Conservation (phyloP, 2,113 vertebrate genomes). For the Poicephalus meyeri region DNA sequence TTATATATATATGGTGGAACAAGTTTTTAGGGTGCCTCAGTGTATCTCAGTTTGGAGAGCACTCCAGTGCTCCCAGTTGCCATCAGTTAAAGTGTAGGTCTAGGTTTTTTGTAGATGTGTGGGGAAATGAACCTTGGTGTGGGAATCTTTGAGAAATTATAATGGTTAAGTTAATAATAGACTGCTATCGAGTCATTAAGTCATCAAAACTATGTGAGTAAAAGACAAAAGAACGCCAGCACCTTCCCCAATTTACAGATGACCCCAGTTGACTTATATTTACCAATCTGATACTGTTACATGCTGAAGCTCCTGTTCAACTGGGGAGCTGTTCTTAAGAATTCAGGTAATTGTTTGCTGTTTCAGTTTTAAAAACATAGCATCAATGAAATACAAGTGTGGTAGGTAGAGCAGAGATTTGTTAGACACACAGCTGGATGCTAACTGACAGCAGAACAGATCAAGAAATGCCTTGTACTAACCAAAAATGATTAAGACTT, state of each 20-base stretch:
- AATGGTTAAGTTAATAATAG: not conserved
- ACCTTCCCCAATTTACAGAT: not conserved
- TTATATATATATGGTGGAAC: not conserved
- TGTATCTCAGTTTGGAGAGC: not conserved
- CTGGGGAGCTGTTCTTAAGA: not conserved
- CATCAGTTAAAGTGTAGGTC: not conserved
- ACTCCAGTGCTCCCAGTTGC: not conserved
- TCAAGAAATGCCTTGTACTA: not conserved
- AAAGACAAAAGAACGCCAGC: not conserved
- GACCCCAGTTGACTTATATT: not conserved
- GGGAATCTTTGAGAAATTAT: not conserved
- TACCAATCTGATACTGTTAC: accelerated
- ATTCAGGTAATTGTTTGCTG: not conserved
- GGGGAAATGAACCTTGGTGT: not conserved
- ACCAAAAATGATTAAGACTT: not conserved
- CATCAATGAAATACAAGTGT: not conserved
- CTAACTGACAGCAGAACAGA: not conserved
- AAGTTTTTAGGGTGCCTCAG: not conserved
- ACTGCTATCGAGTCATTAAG: not conserved
- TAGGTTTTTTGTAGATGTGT: not conserved
- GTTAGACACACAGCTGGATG: not conserved
- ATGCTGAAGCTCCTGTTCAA: not conserved
- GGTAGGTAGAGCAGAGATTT: not conserved
- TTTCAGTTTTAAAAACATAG: not conserved
- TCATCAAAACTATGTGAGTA: not conserved